phyloP scores from a whole-genome alignment of 2,113 vertebrate genomes.

The Chrysemys picta region DNA sequence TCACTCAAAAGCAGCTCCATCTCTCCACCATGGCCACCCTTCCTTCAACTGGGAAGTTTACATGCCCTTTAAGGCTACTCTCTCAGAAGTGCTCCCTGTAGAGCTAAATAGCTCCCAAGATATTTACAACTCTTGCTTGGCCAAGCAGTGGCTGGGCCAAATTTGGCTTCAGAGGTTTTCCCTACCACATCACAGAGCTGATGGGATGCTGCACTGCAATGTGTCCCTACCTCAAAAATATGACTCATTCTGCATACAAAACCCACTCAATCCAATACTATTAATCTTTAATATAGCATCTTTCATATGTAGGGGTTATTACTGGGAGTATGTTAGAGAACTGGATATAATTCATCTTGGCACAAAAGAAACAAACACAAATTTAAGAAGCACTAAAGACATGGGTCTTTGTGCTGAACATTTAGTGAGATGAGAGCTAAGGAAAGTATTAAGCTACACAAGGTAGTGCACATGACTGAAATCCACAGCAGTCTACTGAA shows the following conservation, averaged over 20 bases:
- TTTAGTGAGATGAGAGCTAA: neutral
- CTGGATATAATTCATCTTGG: rapidly evolving
- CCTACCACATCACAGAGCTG: neutral
- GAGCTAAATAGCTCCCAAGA: neutral
- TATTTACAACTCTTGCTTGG: neutral
- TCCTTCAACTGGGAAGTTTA: neutral
- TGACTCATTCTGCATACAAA: neutral
- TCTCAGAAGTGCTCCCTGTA: neutral
- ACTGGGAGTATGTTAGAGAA: neutral
- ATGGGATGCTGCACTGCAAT: neutral
- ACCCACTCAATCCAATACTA: neutral
- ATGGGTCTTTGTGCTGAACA: too few species aligned
- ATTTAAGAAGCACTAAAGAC: neutral
- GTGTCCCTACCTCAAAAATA: neutral
- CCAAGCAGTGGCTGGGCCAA: neutral
- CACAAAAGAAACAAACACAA: neutral
- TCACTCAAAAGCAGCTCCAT: too few species aligned
- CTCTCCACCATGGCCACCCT: neutral
- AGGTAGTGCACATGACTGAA: neutral
- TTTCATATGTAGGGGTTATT: neutral
- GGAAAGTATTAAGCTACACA: neutral
- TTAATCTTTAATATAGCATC: neutral
- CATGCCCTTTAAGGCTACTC: neutral
- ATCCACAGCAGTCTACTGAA: rapidly evolving
- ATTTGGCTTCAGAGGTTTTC: neutral